A percentile compares a stretch with the other conserved stretches of the same genome.
phyloP scores from a whole-genome alignment of 37 sponge, comb jelly and placozoan genomes.

The Aphrocallistes beatrix region DNA sequence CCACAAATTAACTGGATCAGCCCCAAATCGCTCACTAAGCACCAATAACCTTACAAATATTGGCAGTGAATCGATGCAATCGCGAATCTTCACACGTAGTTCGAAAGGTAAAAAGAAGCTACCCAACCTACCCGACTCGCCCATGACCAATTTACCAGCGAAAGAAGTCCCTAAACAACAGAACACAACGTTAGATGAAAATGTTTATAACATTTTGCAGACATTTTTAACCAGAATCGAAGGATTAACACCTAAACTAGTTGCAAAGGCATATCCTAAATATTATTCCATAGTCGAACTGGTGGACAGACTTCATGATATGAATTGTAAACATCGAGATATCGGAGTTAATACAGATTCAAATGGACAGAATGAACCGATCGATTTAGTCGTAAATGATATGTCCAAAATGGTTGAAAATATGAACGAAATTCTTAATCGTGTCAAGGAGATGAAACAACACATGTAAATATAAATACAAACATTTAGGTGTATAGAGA shows the following conservation, averaged over 20 bases:
- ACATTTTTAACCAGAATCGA: neutral
- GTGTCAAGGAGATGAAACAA: no score
- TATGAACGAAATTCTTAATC: no score
- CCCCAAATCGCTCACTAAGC: neutral
- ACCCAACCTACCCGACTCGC: neutral
- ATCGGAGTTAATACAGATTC: neutral
- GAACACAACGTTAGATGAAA: neutral
- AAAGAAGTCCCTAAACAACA: neutral
- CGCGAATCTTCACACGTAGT: neutral
- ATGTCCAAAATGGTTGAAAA: no score
- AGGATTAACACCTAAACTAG: constrained; percentile 2
- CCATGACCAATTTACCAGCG: neutral
- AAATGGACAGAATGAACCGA: neutral
- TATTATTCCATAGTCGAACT: neutral
- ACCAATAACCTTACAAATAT: neutral
- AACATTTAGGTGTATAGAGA: no score
- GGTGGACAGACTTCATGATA: neutral
- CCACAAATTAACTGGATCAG: neutral
- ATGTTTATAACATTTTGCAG: neutral
- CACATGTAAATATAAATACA: no score
- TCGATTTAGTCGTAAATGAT: neutral
- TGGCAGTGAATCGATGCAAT: neutral
- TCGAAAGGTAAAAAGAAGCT: neutral
- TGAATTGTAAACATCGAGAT: neutral
- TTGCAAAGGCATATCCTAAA: neutral